Percentiles rank a stretch among this genome's conserved stretches.
phyloP scores from a whole-genome alignment of 2,888 invertebrate species.

The Alcis repandata region DNA sequence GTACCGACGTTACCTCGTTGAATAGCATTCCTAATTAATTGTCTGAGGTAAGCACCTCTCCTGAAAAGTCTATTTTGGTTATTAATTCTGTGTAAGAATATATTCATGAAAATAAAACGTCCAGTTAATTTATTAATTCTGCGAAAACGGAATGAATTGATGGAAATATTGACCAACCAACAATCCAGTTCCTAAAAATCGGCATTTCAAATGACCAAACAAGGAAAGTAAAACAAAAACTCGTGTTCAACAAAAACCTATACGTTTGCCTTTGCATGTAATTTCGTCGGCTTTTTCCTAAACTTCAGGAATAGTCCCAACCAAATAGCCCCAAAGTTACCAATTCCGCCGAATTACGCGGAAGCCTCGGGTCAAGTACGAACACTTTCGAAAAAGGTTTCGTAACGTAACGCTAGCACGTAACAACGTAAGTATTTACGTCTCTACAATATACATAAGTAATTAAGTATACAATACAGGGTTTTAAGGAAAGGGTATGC shows the following conservation, averaged over 20 bases:
- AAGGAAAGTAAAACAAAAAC: conserved; percentile 3
- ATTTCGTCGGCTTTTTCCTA: background rate
- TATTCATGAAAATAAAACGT: too few species aligned
- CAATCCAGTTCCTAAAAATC: background rate
- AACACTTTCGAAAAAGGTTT: background rate
- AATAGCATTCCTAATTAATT: too few species aligned
- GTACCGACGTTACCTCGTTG: too few species aligned
- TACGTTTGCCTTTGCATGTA: background rate
- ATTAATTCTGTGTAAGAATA: too few species aligned
- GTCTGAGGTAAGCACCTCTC: too few species aligned
- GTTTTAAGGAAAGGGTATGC: too few species aligned
- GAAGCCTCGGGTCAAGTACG: conserved; percentile 5
- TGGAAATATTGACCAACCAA: too few species aligned
- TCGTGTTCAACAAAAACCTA: background rate
- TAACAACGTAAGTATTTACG: background rate
- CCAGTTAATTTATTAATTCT: too few species aligned
- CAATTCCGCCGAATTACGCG: background rate
- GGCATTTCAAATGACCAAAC: background rate
- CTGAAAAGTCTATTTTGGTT: too few species aligned
- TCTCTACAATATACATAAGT: too few species aligned
- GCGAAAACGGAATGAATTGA: too few species aligned
- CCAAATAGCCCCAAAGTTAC: conserved; percentile 9
- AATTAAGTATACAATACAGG: too few species aligned
- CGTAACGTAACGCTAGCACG: background rate
- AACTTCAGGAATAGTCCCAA: background rate